A percentile compares a stretch with the other conserved stretches of the same genome.
Conservation (phyloP, 2,888 invertebrate species). For the Spisula subtruncata region DNA sequence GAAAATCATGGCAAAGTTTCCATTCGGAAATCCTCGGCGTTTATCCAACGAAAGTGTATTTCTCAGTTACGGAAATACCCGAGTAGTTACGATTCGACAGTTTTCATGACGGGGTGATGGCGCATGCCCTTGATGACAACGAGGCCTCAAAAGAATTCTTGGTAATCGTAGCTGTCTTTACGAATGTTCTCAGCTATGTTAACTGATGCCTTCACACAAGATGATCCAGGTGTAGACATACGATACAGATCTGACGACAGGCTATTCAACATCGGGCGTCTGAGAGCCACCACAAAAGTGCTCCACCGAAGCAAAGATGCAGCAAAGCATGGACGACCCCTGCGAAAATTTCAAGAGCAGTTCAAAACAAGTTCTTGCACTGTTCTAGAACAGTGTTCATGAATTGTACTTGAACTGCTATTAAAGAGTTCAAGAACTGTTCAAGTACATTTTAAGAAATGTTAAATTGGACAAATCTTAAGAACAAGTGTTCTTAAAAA, state of each 20-base stretch:
- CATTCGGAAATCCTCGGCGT: not conserved
- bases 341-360: too few species aligned
- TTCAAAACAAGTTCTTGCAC: too few species aligned
- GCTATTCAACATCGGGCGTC: not conserved
- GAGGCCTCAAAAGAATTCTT: not conserved
- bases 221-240: not conserved
- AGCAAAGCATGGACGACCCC: too few species aligned
- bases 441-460: too few species aligned
- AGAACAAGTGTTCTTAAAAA: too few species aligned
- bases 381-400: too few species aligned
- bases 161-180: not conserved
- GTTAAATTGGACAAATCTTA: too few species aligned
- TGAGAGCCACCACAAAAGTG: not conserved
- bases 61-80: too few species aligned
- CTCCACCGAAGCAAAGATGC: too few species aligned
- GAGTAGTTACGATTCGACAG: not conserved
- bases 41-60: too few species aligned
- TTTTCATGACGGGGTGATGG: not conserved
- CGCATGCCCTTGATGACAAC: not conserved
- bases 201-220: not conserved
- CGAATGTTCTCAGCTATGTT: not conserved
- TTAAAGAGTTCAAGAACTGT: too few species aligned
- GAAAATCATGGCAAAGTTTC: constrained; percentile 27
- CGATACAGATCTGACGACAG: not conserved
- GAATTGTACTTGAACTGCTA: too few species aligned